Evolutionary conservation across 2,888 invertebrate species (phyloP).

Genomic region (Paralinhomoeus sp.): DNA sequence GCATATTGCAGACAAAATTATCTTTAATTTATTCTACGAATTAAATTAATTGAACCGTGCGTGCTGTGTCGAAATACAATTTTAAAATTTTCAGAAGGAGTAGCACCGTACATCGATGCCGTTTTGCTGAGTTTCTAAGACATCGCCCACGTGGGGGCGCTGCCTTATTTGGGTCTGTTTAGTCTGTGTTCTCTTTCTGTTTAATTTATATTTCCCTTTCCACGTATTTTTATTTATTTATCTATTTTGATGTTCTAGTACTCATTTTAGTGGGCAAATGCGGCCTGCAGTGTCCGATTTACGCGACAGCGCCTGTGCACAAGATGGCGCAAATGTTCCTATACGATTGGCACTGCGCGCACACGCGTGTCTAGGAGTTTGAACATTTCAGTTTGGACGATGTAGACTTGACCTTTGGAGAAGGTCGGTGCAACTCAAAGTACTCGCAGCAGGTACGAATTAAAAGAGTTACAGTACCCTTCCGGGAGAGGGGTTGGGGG

Average conservation of each 20-base stretch:
- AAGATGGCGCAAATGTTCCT: conserved; percentile 99
- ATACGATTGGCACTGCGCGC: conserved; percentile 62
- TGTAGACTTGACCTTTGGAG: conserved; percentile 90
- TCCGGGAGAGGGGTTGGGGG: too few relatives aligned
- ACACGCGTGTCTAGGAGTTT: conserved; percentile 23
- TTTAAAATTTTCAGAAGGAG: conserved; percentile 23
- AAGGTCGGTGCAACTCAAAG: conserved; percentile 77
- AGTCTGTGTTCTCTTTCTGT: too few relatives aligned
- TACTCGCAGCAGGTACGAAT: conserved; percentile 73
- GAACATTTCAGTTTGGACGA: conserved; percentile 69
- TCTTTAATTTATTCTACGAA: too few relatives aligned
- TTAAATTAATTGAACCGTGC: too few relatives aligned
- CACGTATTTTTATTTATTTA: too few relatives aligned
- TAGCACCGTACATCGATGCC: conserved; percentile 68
- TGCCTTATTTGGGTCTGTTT: conserved; percentile 81
- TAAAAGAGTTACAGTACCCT: too few relatives aligned
- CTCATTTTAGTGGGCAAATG: conserved; percentile 89
- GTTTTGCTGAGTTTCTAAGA: conserved; percentile 86
- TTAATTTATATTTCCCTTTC: too few relatives aligned
- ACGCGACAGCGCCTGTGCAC: conserved; percentile 84
- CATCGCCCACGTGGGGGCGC: conserved; percentile 69
- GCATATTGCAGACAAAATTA: too few relatives aligned
- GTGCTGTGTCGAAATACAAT: too few relatives aligned
- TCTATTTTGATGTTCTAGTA: too few relatives aligned
- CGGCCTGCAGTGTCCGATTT: conserved; percentile 80